phyloP scores from a whole-genome alignment of 1,140 invertebrate species.

The Paralvinella palmiformis region DNA sequence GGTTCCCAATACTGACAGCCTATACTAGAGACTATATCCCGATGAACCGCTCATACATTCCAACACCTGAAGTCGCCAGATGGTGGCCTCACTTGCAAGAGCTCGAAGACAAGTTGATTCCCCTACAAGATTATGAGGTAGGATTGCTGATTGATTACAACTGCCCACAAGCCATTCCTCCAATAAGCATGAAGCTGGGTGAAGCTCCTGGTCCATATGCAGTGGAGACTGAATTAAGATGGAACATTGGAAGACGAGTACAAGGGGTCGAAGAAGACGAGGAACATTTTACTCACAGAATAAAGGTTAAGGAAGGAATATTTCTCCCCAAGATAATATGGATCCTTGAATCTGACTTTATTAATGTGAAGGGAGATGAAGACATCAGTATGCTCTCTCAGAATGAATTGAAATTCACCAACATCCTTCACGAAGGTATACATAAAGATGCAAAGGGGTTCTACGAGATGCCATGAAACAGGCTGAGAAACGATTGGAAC shows the following conservation, averaged over 20 bases:
- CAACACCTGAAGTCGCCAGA: constrained; percentile 3
- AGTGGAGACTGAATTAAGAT: not conserved
- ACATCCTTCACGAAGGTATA: not conserved
- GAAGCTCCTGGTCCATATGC: not conserved
- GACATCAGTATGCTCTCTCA: not conserved
- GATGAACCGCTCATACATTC: not conserved
- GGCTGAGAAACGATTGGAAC: not conserved
- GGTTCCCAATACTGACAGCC: not conserved
- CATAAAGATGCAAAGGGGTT: not conserved
- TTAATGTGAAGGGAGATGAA: not conserved
- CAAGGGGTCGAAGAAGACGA: not conserved
- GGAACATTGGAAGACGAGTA: not conserved
- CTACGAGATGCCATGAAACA: not conserved
- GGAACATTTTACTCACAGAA: not conserved
- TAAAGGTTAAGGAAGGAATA: not conserved
- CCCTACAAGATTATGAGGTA: constrained; percentile 2
- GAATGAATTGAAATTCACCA: not conserved
- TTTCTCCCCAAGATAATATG: not conserved
- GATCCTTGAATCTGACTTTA: constrained; percentile 5
- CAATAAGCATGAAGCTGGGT: not conserved
- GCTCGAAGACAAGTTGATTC: not conserved
- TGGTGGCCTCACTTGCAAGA: constrained; percentile 7
- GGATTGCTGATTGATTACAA: constrained; percentile 9
- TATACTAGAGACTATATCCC: constrained; percentile 1
- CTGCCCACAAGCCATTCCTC: not conserved